These are phyloP conservation scores for Brachystomella parvula DNA, from an alignment of 1,140 invertebrate genomes.

Conservation along the genomic window DNA sequence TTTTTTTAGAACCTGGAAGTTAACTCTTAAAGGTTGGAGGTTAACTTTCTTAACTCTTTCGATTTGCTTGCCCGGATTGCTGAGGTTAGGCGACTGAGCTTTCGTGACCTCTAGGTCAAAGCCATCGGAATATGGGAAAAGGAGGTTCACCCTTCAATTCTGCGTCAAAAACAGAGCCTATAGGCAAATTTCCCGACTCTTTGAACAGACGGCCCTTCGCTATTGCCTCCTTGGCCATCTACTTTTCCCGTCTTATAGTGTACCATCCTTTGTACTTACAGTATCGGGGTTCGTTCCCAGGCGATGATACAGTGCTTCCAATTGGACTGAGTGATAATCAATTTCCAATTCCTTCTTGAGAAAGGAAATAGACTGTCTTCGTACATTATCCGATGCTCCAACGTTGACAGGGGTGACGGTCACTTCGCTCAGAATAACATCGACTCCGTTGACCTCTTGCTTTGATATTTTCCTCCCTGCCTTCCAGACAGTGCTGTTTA, in stretches of 20 bases:
- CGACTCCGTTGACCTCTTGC: background rate
- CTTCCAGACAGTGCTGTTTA: background rate
- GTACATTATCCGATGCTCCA: background rate
- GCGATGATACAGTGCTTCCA: background rate
- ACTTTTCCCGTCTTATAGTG: background rate
- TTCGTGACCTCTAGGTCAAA: constrained; percentile 10
- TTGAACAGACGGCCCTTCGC: background rate
- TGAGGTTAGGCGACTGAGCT: background rate
- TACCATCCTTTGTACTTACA: background rate
- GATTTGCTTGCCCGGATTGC: constrained; percentile 19
- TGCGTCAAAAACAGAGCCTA: background rate
- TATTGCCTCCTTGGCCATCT: background rate
- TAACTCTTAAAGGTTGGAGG: constrained; percentile 22
- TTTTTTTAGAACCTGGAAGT: no score
- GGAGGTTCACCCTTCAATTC: background rate
- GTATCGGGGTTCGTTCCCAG: background rate
- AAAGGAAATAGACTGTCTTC: background rate
- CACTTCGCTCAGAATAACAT: background rate
- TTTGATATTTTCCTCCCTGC: background rate
- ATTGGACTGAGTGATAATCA: background rate
- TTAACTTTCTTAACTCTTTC: constrained; percentile 15
- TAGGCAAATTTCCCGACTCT: background rate
- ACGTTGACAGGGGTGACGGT: background rate
- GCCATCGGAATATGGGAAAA: background rate
- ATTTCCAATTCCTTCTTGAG: background rate